phyloP scores from a whole-genome alignment of 2,113 vertebrate genomes.

The Origma solitaria region DNA sequence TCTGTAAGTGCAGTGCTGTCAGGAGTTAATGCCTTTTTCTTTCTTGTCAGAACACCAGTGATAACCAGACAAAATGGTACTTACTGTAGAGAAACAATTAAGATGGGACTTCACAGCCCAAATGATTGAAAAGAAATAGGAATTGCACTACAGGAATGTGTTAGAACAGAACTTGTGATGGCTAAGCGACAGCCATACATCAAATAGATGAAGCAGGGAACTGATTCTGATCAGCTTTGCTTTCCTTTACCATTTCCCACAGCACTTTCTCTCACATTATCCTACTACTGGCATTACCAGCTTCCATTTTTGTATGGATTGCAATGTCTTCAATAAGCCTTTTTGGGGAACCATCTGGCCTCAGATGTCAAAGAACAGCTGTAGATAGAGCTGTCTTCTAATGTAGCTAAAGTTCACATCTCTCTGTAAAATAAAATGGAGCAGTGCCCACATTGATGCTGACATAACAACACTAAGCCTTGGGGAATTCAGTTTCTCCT shows the following conservation, averaged over 20 bases:
- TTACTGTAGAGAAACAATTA: neutral
- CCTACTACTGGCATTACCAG: neutral
- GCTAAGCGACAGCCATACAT: neutral
- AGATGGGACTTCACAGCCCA: neutral
- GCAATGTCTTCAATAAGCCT: neutral
- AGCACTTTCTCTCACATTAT: neutral
- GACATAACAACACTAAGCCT: neutral
- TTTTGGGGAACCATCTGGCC: constrained; percentile 50
- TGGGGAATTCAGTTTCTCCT: neutral
- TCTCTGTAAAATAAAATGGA: neutral
- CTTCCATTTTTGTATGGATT: neutral
- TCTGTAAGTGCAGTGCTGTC: neutral
- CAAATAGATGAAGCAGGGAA: neutral
- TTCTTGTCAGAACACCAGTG: neutral
- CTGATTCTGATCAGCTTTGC: neutral
- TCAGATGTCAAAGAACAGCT: constrained; percentile 50
- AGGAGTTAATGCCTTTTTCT: neutral
- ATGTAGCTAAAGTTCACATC: neutral
- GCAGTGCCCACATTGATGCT: neutral
- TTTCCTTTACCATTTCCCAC: neutral
- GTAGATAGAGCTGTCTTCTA: constrained; percentile 11
- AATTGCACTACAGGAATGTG: neutral
- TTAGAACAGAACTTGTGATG: neutral
- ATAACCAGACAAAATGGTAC: neutral
- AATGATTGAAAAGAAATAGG: neutral